Evolutionary conservation across 2,797 vertebrate genomes (phyloP), one percentile per base, ranked within the genome.

Genomic region (Etheostoma perlongum): DNA sequence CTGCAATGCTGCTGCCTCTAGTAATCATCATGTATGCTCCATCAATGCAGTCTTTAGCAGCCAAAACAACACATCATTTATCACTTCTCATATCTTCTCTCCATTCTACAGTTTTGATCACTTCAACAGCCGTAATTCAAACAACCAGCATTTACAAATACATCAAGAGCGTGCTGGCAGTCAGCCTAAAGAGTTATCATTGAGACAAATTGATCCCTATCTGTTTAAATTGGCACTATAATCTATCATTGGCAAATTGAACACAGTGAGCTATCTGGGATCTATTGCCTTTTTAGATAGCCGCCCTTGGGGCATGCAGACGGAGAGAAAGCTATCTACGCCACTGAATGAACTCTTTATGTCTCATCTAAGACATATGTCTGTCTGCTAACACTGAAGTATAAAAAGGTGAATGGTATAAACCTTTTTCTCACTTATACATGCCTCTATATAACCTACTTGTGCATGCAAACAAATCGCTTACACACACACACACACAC

Each of bases 171-270:
- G 76, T 25, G 76, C 95, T 97, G 96, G 96, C 96, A 95, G 96
- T 95, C 95, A 91, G 96, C 96, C 96, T 96, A 96, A 96, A 96
- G 96, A 96, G 95, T 96, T 96, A 97, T 98, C 97, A 97, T 97
- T 97, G 96, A 97, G 97, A 98, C 96, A 97, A 97, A 98, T 99
- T 96, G 97, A 98, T 97, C 96, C 94, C 97, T 97, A 96, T 97
- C 97, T 96, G 94, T 97, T 97, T 96, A 97, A 97, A 98, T 96
- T 97, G 97, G 96, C 96, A 96, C 96, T 94, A 95, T 97, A 97
- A 98, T 98, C 96, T 96, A 97, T 99, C 97, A 98, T 96, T 96
- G 95, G 95, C 95, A 96, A 96, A 97, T 96, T 94, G 94, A 96
- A 96, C 96, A 96, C 95, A 95, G 94, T 95, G 95, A 97, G 96